Percentiles rank a stretch among this genome's conserved stretches.
phyloP scores from a whole-genome alignment of 1,140 invertebrate genomes.

The Nasonia giraulti region DNA sequence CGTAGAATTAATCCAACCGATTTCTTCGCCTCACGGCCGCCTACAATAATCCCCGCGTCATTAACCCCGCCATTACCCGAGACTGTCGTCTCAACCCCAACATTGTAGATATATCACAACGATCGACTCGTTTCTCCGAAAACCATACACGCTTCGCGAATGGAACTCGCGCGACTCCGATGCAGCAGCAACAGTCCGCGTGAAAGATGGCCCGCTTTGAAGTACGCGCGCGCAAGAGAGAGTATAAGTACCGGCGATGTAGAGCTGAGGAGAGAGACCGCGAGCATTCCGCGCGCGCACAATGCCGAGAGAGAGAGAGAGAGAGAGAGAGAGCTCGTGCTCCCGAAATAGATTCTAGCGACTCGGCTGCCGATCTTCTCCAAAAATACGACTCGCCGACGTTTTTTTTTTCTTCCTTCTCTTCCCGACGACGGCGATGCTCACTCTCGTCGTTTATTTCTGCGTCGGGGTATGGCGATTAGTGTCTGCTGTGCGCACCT shows the following conservation, averaged over 20 bases:
- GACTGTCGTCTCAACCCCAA: not conserved
- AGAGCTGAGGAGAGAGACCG: not conserved
- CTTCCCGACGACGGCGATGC: not conserved
- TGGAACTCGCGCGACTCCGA: not conserved
- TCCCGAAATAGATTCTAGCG: slow-evolving; percentile 44
- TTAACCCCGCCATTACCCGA: not conserved
- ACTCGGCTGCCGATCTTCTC: slow-evolving; percentile 50
- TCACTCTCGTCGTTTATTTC: slow-evolving; percentile 43
- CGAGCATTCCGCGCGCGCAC: slow-evolving; percentile 34
- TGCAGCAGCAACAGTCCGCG: not conserved
- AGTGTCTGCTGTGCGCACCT: no score
- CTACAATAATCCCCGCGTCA: not conserved
- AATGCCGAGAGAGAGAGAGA: not conserved
- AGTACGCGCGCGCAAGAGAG: slow-evolving; percentile 42
- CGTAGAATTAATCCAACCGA: no score
- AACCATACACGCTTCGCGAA: slow-evolving; percentile 5
- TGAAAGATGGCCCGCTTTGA: slow-evolving; percentile 42
- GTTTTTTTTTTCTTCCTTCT: not conserved
- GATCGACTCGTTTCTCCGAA: not conserved
- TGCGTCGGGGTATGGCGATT: not conserved
- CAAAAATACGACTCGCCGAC: slow-evolving; percentile 41
- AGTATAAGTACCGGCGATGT: slow-evolving; percentile 49
- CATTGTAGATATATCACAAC: slow-evolving; percentile 33
- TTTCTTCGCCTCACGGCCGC: no score
- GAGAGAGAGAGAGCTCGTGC: not conserved